These are phyloP conservation scores for Tipula confusa DNA, from an alignment of 2,888 invertebrate species.

Conservation along the genomic window DNA sequence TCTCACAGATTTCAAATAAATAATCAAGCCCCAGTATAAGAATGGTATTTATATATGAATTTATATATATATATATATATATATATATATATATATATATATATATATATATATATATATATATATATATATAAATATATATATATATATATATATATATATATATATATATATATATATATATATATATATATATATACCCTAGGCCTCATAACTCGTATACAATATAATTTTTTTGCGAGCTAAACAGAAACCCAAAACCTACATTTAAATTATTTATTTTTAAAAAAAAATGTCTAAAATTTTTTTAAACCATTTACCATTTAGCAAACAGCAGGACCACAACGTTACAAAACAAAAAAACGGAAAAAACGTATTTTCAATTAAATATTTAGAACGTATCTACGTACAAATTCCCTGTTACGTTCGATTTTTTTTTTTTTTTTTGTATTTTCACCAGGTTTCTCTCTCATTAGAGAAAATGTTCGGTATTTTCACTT, in stretches of 20 bases:
- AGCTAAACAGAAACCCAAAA: not conserved
- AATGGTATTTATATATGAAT: too few relatives aligned
- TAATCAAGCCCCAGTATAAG: too few relatives aligned
- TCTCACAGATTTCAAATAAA: too few relatives aligned
- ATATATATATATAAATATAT: too few relatives aligned
- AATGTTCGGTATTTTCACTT: not conserved
- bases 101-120: too few relatives aligned
- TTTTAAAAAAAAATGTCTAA: not conserved
- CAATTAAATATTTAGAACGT: slow-evolving; percentile 3
- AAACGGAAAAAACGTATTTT: not conserved
- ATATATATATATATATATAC: too few relatives aligned
- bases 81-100: too few relatives aligned
- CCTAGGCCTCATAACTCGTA: not conserved
- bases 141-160: too few relatives aligned
- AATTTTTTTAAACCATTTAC: not conserved
- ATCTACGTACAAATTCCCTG: not conserved
- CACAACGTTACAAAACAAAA: not conserved
- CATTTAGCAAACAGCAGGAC: slow-evolving; percentile 14
- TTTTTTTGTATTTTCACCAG: too few relatives aligned
- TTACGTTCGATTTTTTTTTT: not conserved
- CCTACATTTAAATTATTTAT: not conserved
- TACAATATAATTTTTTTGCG: not conserved
- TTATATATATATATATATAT: too few relatives aligned
- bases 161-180: too few relatives aligned
- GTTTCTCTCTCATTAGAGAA: not conserved